phyloP scores from a whole-genome alignment of 2,113 vertebrate species.

The Naja naja region DNA sequence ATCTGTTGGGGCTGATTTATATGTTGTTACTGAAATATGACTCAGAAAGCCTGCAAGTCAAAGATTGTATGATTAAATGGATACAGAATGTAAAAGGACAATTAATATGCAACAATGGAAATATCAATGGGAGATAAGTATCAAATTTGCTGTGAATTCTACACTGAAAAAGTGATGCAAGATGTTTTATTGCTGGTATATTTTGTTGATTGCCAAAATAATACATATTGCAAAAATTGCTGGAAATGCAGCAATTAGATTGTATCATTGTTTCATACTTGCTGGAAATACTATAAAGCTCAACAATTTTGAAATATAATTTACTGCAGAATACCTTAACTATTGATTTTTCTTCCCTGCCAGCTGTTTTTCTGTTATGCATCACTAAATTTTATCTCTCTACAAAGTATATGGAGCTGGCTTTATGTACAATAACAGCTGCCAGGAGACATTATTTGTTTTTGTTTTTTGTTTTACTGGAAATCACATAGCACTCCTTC shows the following conservation, averaged over 20 bases:
- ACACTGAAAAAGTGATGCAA: not conserved
- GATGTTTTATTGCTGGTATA: not conserved
- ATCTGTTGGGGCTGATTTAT: not conserved
- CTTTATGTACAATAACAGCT: not conserved
- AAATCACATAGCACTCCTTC: not conserved
- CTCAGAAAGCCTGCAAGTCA: not conserved
- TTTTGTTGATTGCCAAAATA: not conserved
- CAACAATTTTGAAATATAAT: not conserved
- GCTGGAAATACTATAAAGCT: not conserved
- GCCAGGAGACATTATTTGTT: not conserved
- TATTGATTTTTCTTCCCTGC: not conserved
- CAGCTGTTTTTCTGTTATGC: not conserved
- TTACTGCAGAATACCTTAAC: not conserved
- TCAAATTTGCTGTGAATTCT: not conserved
- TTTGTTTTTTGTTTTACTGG: not conserved
- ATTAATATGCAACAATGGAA: not conserved
- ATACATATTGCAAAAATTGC: not conserved
- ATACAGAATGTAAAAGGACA: not conserved
- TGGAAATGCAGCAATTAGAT: not conserved
- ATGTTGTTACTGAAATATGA: not conserved
- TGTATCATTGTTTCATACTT: not conserved
- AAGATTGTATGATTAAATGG: not conserved
- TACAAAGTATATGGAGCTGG: not conserved
- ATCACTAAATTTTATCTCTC: not conserved
- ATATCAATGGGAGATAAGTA: not conserved